Conservation (phyloP, 1,140 invertebrate genomes). For the Amphibalanus amphitrite region DNA sequence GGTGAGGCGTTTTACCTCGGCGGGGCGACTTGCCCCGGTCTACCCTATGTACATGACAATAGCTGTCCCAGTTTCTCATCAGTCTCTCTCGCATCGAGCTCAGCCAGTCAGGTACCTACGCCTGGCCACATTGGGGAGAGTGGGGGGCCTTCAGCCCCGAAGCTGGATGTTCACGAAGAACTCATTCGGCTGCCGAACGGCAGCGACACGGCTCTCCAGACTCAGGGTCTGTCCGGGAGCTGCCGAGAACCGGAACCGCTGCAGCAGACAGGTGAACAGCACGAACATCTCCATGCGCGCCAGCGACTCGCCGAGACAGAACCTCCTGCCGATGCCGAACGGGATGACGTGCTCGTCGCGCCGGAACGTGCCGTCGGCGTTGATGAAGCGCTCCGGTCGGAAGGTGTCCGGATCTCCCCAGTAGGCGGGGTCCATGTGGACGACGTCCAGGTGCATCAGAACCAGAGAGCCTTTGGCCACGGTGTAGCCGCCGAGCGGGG, state of each 20-base stretch:
- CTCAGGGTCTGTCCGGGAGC: background rate
- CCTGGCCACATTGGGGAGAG: no score
- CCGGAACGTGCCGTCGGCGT: constrained; percentile 18
- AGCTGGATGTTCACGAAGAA: no score
- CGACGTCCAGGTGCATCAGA: constrained; percentile 43
- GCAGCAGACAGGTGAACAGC: constrained; percentile 48
- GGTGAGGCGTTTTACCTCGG: no score
- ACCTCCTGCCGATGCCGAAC: constrained; percentile 43
- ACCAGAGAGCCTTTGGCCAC: constrained; percentile 25
- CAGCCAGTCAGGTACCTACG: no score
- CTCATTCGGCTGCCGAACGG: no score
- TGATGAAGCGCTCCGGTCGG: constrained; percentile 26
- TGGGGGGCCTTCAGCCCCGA: no score
- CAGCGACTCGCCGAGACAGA: constrained; percentile 55
- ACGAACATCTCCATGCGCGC: constrained; percentile 53
- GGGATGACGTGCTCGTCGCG: constrained; percentile 19
- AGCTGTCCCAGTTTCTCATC: no score
- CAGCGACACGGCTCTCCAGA: background rate
- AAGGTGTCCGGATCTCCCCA: constrained; percentile 26
- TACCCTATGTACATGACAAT: no score
- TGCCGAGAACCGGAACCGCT: constrained; percentile 29
- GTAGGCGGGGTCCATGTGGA: constrained; percentile 42
- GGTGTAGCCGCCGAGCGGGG: no score
- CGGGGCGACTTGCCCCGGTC: no score
- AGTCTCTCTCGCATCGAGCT: no score